Conservation (phyloP, 37 sponge, comb jelly and placozoan species). For the Hexactinellida sp. region DNA sequence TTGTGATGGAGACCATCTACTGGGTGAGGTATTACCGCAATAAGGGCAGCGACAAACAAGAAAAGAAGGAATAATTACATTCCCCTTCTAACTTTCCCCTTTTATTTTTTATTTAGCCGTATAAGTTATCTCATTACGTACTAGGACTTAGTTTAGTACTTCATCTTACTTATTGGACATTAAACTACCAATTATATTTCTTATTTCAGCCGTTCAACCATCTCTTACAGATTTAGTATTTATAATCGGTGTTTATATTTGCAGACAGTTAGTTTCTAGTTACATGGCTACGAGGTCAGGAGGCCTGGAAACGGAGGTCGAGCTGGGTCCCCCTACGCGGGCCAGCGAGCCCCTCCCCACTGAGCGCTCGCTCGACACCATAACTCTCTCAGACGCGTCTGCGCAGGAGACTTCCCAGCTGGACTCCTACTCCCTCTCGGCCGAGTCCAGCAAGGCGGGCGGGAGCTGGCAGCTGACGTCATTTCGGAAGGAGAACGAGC, state of each 20-base stretch:
- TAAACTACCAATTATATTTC: too few species aligned
- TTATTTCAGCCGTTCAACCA: too few species aligned
- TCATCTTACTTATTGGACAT: too few species aligned
- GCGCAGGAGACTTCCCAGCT: not conserved
- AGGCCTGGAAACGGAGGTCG: not conserved
- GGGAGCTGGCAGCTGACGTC: conserved; percentile 3
- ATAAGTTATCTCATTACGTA: too few species aligned
- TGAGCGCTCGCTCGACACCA: not conserved
- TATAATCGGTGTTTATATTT: too few species aligned
- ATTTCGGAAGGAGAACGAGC: not conserved
- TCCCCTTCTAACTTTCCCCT: not conserved
- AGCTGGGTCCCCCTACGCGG: not conserved
- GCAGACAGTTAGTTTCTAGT: too few species aligned
- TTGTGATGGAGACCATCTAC: conserved; percentile 34
- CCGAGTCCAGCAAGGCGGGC: not conserved
- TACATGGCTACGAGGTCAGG: not conserved
- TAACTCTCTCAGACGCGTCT: not conserved
- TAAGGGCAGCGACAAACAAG: not conserved
- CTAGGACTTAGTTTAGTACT: too few species aligned
- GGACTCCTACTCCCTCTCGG: not conserved
- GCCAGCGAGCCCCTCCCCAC: not conserved
- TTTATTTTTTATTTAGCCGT: not conserved
- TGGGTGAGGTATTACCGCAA: conserved; percentile 14
- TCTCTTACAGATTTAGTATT: too few species aligned
- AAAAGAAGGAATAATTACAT: not conserved